These are phyloP conservation scores for Tetragonula carbonaria DNA, from an alignment of 2,888 invertebrate species.

Conservation along the genomic window DNA sequence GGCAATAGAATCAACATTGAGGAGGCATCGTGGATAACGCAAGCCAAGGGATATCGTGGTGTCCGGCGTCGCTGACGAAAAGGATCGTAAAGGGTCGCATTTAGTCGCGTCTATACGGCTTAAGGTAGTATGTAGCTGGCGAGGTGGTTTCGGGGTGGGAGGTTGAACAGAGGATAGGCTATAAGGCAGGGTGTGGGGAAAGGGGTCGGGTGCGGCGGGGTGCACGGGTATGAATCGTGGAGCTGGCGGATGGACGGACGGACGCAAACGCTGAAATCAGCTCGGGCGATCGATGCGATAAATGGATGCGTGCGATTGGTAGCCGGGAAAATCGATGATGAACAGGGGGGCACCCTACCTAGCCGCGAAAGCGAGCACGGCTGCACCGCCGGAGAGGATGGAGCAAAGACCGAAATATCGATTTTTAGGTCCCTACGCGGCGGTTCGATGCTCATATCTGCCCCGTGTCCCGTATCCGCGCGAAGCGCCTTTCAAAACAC, in stretches of 20 bases:
- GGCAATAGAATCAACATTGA: constrained; percentile 47
- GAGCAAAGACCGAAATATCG: constrained; percentile 89
- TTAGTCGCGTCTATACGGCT: constrained; percentile 44
- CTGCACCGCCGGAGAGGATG: constrained; percentile 84
- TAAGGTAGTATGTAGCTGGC: constrained; percentile 45
- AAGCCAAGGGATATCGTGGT: constrained; percentile 9
- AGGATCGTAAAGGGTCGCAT: constrained; percentile 57
- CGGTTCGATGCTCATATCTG: constrained; percentile 83
- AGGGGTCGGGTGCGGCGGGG: constrained; percentile 42
- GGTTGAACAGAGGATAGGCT: constrained; percentile 43
- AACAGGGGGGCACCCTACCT: constrained; percentile 79
- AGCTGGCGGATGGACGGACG: constrained; percentile 75
- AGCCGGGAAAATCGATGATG: constrained; percentile 83
- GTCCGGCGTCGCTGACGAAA: constrained; percentile 38
- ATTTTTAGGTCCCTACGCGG: constrained; percentile 89
- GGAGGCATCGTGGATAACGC: constrained; percentile 28
- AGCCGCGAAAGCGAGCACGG: constrained; percentile 69
- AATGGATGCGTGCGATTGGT: constrained; percentile 91
- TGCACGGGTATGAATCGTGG: constrained; percentile 67
- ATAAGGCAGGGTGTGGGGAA: constrained; percentile 26
- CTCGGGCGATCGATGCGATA: constrained; percentile 89
- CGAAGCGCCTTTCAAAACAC: constrained; percentile 81
- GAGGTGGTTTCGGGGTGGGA: constrained; percentile 53
- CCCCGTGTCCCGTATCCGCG: constrained; percentile 78
- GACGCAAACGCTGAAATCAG: constrained; percentile 83